A percentile compares a stretch with the other conserved stretches of the same genome.
Conservation (phyloP, 2,888 invertebrate genomes). For the Chydorus sphaericus region DNA sequence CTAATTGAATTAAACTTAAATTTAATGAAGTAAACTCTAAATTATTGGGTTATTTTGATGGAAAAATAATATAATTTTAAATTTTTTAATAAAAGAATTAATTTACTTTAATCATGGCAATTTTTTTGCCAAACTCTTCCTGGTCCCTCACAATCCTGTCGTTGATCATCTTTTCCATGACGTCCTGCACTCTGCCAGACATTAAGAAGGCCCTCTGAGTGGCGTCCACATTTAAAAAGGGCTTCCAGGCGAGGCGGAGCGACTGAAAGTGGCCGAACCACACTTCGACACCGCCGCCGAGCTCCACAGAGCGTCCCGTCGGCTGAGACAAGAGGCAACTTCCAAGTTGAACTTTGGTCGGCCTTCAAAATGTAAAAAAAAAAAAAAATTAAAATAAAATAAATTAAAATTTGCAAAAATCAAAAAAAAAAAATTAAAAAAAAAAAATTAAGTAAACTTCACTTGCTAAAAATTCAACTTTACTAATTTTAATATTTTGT, state of each 20-base stretch:
- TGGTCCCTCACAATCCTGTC: background rate
- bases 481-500: no score
- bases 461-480: no score
- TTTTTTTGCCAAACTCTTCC: constrained; percentile 7
- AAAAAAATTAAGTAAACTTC: no score
- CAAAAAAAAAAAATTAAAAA: no score
- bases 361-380: no score
- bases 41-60: no score
- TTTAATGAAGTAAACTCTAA: no score
- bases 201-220: constrained; percentile 65
- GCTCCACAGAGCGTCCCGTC: constrained; percentile 37
- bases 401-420: no score
- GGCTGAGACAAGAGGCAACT: constrained; percentile 21
- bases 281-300: constrained; percentile 72
- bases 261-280: constrained; percentile 91
- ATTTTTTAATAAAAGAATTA: no score
- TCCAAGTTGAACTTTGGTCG: background rate
- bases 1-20: no score
- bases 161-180: constrained; percentile 9
- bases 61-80: no score
- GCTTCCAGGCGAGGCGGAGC: constrained; percentile 73
- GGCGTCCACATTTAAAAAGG: constrained; percentile 81
- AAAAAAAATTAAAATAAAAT: no score
- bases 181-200: constrained; percentile 12
- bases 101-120: constrained; percentile 2